Conservation (phyloP, 2,113 vertebrate genomes). For the Gambusia holbrooki region DNA sequence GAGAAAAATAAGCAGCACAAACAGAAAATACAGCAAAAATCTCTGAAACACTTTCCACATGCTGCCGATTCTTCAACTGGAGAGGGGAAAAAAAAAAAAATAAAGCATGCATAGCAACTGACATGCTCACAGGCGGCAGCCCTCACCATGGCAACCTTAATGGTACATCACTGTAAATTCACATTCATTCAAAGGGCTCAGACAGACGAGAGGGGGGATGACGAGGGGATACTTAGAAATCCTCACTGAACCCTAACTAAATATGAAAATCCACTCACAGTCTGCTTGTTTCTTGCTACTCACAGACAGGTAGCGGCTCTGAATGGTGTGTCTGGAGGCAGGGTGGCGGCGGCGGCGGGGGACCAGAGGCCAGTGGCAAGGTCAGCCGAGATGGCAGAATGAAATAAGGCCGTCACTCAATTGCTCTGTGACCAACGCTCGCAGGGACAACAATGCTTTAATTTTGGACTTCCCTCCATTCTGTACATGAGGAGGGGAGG, state of each 20-base stretch:
- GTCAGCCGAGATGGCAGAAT: constrained; percentile 59
- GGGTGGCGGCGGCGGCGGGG: background rate
- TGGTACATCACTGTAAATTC: constrained; percentile 62
- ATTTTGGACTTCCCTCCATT: constrained; percentile 72
- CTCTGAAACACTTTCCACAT: constrained; percentile 14
- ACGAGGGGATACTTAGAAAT: constrained; percentile 21
- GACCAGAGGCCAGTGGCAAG: constrained; percentile 63
- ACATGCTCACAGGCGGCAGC: constrained; percentile 60
- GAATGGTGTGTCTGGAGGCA: constrained; percentile 47
- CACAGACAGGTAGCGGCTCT: constrained; percentile 34
- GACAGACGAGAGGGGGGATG: constrained; percentile 16
- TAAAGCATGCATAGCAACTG: constrained; percentile 74
- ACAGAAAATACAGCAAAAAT: background rate
- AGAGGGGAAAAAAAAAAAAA: constrained; percentile 40
- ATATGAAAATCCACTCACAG: constrained; percentile 9
- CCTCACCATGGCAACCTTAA: constrained; percentile 77
- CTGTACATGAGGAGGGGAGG: constrained; percentile 44
- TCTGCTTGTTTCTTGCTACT: constrained; percentile 13
- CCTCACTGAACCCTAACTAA: constrained; percentile 9
- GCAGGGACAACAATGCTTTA: constrained; percentile 66
- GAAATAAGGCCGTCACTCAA: constrained; percentile 69
- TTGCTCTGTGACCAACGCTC: constrained; percentile 35
- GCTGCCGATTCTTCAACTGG: constrained; percentile 20
- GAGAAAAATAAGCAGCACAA: background rate
- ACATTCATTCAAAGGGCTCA: constrained; percentile 62